A percentile compares a stretch with the other conserved stretches of the same genome.
phyloP scores from a whole-genome alignment of 2,797 vertebrate genomes.

The Chrosomus eos region DNA sequence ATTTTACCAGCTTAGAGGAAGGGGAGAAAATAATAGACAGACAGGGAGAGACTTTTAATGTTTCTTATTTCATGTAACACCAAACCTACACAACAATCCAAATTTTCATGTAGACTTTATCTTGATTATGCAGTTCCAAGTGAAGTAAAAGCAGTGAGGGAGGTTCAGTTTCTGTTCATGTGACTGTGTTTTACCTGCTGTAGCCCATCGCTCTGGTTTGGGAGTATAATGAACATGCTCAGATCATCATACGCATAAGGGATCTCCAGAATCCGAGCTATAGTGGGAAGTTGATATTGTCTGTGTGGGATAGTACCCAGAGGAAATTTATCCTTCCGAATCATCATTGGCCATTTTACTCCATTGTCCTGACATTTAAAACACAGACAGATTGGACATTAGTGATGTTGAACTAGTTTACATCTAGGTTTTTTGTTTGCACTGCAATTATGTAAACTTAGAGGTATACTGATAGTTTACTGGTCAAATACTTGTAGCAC shows the following conservation, averaged over 20 bases:
- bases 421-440: no score
- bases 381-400: constrained; percentile 4
- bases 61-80: background rate
- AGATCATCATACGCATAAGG: constrained; percentile 80
- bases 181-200: constrained; percentile 69
- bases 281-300: background rate
- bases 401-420: background rate
- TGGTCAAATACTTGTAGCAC: no score
- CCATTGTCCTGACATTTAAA: constrained; percentile 63
- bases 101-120: background rate
- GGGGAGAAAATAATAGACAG: background rate
- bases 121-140: background rate
- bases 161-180: background rate
- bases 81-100: background rate
- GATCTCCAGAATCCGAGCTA: constrained; percentile 84
- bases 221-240: constrained; percentile 88
- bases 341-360: constrained; percentile 85
- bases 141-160: background rate
- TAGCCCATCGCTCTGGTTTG: constrained; percentile 76
- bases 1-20: constrained; percentile 80
- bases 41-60: background rate
- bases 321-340: constrained; percentile 72
- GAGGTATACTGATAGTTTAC: no score
- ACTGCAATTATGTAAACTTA: no score
- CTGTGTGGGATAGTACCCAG: constrained; percentile 67